Percentiles rank a stretch among this genome's conserved stretches.
Conservation (phyloP, 2,888 invertebrate species). For the Automeris io region DNA sequence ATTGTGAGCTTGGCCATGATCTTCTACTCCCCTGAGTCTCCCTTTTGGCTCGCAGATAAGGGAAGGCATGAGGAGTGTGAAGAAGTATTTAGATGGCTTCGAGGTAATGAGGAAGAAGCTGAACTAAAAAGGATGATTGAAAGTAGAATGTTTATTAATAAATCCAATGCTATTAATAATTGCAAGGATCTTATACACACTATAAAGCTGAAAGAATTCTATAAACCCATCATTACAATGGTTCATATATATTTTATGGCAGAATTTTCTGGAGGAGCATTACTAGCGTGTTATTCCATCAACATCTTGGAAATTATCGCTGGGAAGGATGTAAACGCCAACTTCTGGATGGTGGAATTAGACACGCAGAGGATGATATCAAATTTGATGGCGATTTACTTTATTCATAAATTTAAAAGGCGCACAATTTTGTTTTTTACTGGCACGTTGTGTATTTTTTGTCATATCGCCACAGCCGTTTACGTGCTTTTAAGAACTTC, state of each 20-base stretch:
- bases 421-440: constrained; percentile 75
- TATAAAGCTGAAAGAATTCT: constrained; percentile 59
- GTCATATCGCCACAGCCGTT: constrained; percentile 65
- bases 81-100: constrained; percentile 71
- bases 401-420: constrained; percentile 74
- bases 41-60: constrained; percentile 78
- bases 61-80: constrained; percentile 72
- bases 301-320: constrained; percentile 71
- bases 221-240: constrained; percentile 75
- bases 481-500: constrained; percentile 37
- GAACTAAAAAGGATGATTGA: constrained; percentile 51
- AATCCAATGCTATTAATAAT: constrained; percentile 14
- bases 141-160: constrained; percentile 28
- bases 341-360: constrained; percentile 78
- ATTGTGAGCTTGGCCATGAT: constrained; percentile 57
- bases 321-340: constrained; percentile 72
- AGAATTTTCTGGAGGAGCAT: constrained; percentile 80
- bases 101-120: constrained; percentile 66
- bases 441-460: constrained; percentile 66
- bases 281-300: constrained; percentile 79
- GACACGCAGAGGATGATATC: constrained; percentile 76
- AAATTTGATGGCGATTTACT: constrained; percentile 71
- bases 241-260: constrained; percentile 75
- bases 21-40: constrained; percentile 75
- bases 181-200: constrained; percentile 15